phyloP scores from a whole-genome alignment of 2,888 invertebrate species.

The Sphaerophoria rueppellii region DNA sequence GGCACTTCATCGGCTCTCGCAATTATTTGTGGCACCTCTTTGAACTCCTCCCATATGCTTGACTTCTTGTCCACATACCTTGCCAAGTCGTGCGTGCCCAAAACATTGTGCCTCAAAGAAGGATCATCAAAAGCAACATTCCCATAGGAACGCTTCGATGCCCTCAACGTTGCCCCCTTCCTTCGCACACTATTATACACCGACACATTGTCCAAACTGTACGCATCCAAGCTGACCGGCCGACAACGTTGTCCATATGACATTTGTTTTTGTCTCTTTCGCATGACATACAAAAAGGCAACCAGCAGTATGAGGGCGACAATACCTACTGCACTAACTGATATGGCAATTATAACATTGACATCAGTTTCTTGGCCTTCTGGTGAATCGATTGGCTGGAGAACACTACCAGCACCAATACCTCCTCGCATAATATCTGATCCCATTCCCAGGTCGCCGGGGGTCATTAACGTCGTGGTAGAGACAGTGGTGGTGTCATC shows the following conservation, averaged over 20 bases:
- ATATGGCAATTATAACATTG: constrained; percentile 90
- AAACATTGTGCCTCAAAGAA: constrained; percentile 86
- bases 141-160: constrained; percentile 93
- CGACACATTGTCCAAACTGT: constrained; percentile 94
- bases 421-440: constrained; percentile 39
- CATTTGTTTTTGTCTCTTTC: constrained; percentile 90
- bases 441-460: constrained; percentile 30
- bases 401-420: constrained; percentile 22
- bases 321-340: constrained; percentile 91
- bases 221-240: constrained; percentile 93
- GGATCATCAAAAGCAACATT: constrained; percentile 96
- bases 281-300: constrained; percentile 89
- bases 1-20: constrained; percentile 92
- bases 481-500: constrained; percentile 42
- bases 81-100: constrained; percentile 90
- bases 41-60: constrained; percentile 91
- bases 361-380: constrained; percentile 82
- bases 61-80: constrained; percentile 88
- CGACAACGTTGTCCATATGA: constrained; percentile 93
- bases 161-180: constrained; percentile 88
- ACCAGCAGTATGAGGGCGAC: constrained; percentile 90
- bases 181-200: constrained; percentile 90
- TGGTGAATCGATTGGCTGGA: constrained; percentile 68
- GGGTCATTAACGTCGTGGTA: constrained; percentile 26
- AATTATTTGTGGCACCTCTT: constrained; percentile 90